Base-by-base conservation (phyloP, 2,888 invertebrate species). In the Drepanosiphum platanoidis region DNA sequence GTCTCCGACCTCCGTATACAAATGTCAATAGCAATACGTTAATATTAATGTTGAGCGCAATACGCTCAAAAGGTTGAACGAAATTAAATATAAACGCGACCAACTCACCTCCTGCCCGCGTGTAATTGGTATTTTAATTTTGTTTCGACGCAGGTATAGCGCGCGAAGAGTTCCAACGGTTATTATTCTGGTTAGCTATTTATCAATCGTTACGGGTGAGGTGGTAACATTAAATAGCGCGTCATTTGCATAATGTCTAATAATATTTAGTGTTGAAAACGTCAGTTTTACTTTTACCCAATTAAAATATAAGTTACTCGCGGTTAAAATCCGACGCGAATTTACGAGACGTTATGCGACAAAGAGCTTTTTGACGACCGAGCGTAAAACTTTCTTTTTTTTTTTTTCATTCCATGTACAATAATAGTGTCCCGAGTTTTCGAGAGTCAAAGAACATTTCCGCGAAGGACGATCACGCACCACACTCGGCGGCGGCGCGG, bases 21-120 rank as follows among this genome's bases (percentile, higher is more conserved):
- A 78, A 64, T 64, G 78, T 66, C 78, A 75, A 75, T 75, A 34
- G 9, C 22, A 27, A n/a, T n/a, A n/a, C n/a, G n/a, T n/a, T n/a
- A n/a, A 46, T 42, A 72, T 72, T 42, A 72, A 27, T 42, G 30
- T 72, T 42, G 18, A 46, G 22, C 22, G 18, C 3, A 34, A 66
- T 32, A 32, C 18, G 4, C 15, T 32, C 32, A 15, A 34, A 66
- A 66, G 18, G 32, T 64, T 64, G 18, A 32, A 30, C 30, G 18
- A 13, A 34, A 66, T 66, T 52, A 52, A 52, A 52, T 52, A 52
- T 52, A 18, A 52, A 52, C 8, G 52, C 18, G 22, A 52, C 18
- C 52, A 3, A 22, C 52, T 1, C 1, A 1, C 18, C 52, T 1
- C 42, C 7, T 18, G 22, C 22, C 15, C 18, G 3, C 22, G 52